Evolutionary conservation across 2,797 vertebrate genomes (phyloP), one percentile per base, ranked within the genome.

Genomic region (Potorous gilbertii): DNA sequence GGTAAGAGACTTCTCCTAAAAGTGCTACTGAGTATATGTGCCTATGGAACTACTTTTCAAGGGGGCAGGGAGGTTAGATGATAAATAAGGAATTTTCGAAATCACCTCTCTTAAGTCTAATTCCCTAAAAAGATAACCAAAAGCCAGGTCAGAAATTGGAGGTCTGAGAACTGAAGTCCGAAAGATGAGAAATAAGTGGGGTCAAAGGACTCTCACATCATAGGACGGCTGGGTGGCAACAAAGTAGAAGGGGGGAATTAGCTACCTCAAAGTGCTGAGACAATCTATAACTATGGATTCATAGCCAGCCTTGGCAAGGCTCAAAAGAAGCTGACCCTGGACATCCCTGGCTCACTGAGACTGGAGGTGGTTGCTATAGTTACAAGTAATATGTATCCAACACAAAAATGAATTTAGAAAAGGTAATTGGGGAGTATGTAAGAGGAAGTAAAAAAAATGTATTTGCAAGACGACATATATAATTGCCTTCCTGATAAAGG

Each of bases 291-390:
- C 96, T 90, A 92, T 95, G 97, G 97, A 97, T 97, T 98, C 98
- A 97, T 97, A 96, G 96, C 91, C 95, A 98, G 96, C 90, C 93
- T 97, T 98, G 97, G 94, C 97, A 97, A 97, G 94, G 95, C 96
- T 98, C 96, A 97, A 97, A 97, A 97, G 96, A 97, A 92, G 91
- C 95, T 98, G 95, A 93, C 95, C 92, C 91, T 0, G 96, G 97
- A 94, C 96, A 97, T 98, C 95, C 92, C 95, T 97, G 96, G 92
- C 97, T 97, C 97, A 96, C 96, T 97, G 98, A 93, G 98, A 96
- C 92, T 94, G 96, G 93, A 98, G 93, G 93, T 97, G 98, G 98
- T 98, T 98, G 93, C 97, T 94, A 98, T 97, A 96, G 96, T 92
- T 97, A 98, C 97, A 74, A 50, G 95, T 92, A 97, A 98, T 97